These are phyloP conservation scores for Phrixothrix hirtus DNA, from an alignment of 2,888 invertebrate species.

Conservation along the genomic window DNA sequence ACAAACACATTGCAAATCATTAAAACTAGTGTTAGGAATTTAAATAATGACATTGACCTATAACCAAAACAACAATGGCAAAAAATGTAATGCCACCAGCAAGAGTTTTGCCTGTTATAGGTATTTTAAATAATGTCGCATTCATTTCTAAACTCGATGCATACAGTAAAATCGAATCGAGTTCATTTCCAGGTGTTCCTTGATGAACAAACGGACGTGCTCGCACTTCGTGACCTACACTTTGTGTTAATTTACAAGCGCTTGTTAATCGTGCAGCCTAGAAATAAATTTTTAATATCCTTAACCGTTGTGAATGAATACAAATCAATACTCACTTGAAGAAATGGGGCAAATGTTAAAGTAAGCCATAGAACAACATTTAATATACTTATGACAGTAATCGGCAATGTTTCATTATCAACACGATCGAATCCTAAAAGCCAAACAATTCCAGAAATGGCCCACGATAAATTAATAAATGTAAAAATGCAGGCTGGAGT, in stretches of 20 bases:
- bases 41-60: slow-evolving; percentile 73
- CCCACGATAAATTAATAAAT: slow-evolving; percentile 74
- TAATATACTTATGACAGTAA: slow-evolving; percentile 63
- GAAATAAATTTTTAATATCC: slow-evolving; percentile 32
- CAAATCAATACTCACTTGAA: slow-evolving; percentile 68
- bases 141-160: slow-evolving; percentile 74
- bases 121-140: slow-evolving; percentile 74
- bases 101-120: slow-evolving; percentile 71
- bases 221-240: slow-evolving; percentile 77
- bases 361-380: slow-evolving; percentile 69
- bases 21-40: slow-evolving; percentile 1
- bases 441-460: slow-evolving; percentile 71
- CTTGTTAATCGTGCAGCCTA: slow-evolving; percentile 77
- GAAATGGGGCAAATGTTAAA: slow-evolving; percentile 68
- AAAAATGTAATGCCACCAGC: slow-evolving; percentile 66
- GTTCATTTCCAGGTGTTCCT: slow-evolving; percentile 73
- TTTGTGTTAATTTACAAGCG: slow-evolving; percentile 71
- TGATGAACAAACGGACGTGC: slow-evolving; percentile 80
- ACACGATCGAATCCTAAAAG: slow-evolving; percentile 65
- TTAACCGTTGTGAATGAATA: too few species aligned
- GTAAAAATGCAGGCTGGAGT: slow-evolving; percentile 78
- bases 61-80: slow-evolving; percentile 64
- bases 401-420: slow-evolving; percentile 62
- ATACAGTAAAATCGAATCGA: slow-evolving; percentile 76
- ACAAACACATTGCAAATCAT: not conserved